Conservation (phyloP, 2,888 invertebrate genomes). For the Rhyacophila evoluta region DNA sequence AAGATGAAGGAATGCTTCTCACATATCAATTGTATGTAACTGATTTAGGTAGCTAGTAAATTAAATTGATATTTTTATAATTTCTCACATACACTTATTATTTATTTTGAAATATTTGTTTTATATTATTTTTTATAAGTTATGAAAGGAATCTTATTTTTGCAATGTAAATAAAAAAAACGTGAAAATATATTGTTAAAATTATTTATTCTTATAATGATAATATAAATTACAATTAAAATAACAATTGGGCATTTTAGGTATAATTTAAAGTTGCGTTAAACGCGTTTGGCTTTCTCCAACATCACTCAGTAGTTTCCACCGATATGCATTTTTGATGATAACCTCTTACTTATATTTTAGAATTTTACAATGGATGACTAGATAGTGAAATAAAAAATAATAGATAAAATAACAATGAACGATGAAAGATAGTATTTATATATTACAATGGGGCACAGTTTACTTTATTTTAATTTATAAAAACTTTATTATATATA, state of each 20-base stretch:
- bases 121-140: conserved; percentile 34
- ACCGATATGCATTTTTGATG: conserved; percentile 11
- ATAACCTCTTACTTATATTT: background rate
- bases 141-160: conserved; percentile 26
- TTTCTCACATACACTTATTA: conserved; percentile 30
- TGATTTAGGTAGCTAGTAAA: conserved; percentile 45
- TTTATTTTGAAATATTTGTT: conserved; percentile 42
- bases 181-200: conserved; percentile 45
- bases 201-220: conserved; percentile 50
- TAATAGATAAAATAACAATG: background rate
- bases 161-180: conserved; percentile 46
- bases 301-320: background rate
- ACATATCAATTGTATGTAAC: conserved; percentile 43
- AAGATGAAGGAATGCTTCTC: conserved; percentile 68
- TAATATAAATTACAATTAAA: conserved; percentile 39
- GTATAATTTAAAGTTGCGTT: background rate
- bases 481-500: conserved; percentile 11
- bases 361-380: conserved; percentile 15
- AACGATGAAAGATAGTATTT: conserved; percentile 6
- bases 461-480: background rate
- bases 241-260: conserved; percentile 36
- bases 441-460: conserved; percentile 13
- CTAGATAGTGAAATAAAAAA: conserved; percentile 28
- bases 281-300: background rate
- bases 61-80: conserved; percentile 41